Evolutionary conservation across 2,113 vertebrate genomes (phyloP), one percentile per base, ranked within the genome.

Genomic region (Tupaia chinensis): DNA sequence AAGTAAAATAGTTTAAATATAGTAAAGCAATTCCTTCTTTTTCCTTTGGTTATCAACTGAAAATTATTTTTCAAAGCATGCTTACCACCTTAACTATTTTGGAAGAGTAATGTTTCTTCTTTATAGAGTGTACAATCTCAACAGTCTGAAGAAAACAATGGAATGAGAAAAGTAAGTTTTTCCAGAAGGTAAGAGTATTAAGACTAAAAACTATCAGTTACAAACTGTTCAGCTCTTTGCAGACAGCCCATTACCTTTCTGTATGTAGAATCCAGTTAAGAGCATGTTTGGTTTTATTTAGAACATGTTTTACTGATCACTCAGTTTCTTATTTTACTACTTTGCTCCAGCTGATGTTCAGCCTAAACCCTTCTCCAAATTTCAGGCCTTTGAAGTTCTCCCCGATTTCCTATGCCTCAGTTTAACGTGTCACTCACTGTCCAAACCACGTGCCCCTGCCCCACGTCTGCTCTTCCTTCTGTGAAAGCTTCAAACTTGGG

Each of bases 1-100:
- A 89, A 91, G 65, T 44, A 29, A 84, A 87, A 88, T 90, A 92
- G 88, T 96, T 83, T 89, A 78, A 87, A 27, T 91, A 68, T 32
- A 69, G 15, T 78, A 85, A 58, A 70, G 32, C 19, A 87, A 86
- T 81, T 88, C 12, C 53, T 32, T 20, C 44, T 53, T 68, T 58
- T 78, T 13, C 19, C 22, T 73, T 82, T 72, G 12, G 44, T 61
- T 96, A 78, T 77, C 14, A 92, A 69, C 7, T 58, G 14, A 63
- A 79, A 83, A 93, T 87, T 66, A 68, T 32, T 92, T 96, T 96
- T 92, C 44, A 76, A 91, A 82, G 8, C 54, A 34, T 34, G 9
- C 4, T 92, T 5, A 80, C 23, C 20, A 77, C 84, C 79, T 54
- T 91, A 65, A 76, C 16, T 82, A 23, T 69, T 77, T 23, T 91